Evolutionary conservation across 2,113 vertebrate genomes (phyloP).

Genomic region (Xenopus borealis): DNA sequence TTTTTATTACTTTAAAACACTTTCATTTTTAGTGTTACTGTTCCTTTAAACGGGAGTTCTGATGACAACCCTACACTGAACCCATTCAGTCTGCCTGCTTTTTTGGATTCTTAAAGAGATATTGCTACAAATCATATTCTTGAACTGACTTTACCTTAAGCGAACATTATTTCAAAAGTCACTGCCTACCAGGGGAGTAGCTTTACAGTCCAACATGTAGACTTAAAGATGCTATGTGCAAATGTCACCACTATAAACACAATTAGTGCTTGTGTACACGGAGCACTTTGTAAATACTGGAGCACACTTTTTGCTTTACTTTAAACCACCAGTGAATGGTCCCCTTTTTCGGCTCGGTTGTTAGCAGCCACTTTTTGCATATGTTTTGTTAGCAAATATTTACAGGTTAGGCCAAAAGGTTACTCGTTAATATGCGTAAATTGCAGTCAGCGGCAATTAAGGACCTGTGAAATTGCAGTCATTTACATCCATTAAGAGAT

Average conservation of each 20-base stretch:
- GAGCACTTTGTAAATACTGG: background rate
- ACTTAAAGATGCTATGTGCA: background rate
- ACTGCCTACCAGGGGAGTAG: too few relatives aligned
- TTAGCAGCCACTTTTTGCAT: conserved; percentile 53
- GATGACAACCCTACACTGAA: too few relatives aligned
- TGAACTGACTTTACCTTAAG: too few relatives aligned
- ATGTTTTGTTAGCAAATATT: conserved; percentile 61
- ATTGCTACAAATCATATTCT: too few relatives aligned
- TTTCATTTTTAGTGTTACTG: too few relatives aligned
- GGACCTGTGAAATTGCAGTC: conserved; percentile 59
- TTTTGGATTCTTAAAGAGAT: too few relatives aligned
- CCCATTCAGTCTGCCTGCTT: too few relatives aligned
- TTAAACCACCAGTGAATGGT: conserved; percentile 21
- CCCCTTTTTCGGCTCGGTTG: conserved; percentile 52
- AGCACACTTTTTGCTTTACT: background rate
- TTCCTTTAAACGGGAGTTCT: too few relatives aligned
- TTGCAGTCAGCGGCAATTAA: conserved; percentile 67
- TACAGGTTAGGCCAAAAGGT: conserved; percentile 57
- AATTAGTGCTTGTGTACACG: conserved; percentile 8
- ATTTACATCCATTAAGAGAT: conserved; percentile 64
- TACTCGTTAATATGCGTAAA: conserved; percentile 65
- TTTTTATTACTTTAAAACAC: too few relatives aligned
- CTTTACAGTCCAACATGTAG: too few relatives aligned
- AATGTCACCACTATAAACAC: background rate
- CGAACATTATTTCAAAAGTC: too few relatives aligned